Conservation (phyloP, 2,113 vertebrate species). For the Bos indicus region DNA sequence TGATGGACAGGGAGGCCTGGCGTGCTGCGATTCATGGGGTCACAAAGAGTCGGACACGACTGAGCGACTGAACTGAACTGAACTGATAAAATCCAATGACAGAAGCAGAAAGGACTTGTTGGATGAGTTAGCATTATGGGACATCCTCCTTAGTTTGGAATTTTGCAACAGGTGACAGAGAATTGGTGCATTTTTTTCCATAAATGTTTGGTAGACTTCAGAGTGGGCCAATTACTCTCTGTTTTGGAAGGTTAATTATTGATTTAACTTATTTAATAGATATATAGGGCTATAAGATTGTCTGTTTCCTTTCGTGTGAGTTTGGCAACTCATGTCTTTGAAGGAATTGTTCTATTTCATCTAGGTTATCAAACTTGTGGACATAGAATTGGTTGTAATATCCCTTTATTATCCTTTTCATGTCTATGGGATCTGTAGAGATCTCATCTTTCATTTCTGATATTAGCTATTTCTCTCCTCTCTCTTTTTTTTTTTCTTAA, state of each 20-base stretch:
- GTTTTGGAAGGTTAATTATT: not conserved
- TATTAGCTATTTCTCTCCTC: not conserved
- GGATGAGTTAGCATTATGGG: not conserved
- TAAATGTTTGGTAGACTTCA: not conserved
- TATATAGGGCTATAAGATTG: not conserved
- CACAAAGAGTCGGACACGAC: no score
- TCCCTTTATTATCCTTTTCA: not conserved
- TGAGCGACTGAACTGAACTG: no score
- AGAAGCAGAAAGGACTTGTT: not conserved
- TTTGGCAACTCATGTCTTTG: not conserved
- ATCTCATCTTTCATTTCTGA: not conserved
- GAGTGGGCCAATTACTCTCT: not conserved
- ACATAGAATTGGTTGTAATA: not conserved
- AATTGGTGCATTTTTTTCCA: not conserved
- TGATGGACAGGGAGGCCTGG: no score
- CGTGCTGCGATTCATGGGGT: rapidly evolving
- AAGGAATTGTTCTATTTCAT: not conserved
- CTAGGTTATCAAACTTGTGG: not conserved
- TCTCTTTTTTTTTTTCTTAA: not conserved
- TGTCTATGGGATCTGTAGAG: not conserved
- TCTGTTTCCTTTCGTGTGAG: not conserved
- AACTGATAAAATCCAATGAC: not conserved
- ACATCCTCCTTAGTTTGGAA: not conserved
- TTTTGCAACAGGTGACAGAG: not conserved
- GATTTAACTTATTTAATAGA: not conserved